These are phyloP conservation scores for Lutjanus argentimaculatus DNA, from an alignment of 2,797 vertebrate species.

Conservation along the genomic window DNA sequence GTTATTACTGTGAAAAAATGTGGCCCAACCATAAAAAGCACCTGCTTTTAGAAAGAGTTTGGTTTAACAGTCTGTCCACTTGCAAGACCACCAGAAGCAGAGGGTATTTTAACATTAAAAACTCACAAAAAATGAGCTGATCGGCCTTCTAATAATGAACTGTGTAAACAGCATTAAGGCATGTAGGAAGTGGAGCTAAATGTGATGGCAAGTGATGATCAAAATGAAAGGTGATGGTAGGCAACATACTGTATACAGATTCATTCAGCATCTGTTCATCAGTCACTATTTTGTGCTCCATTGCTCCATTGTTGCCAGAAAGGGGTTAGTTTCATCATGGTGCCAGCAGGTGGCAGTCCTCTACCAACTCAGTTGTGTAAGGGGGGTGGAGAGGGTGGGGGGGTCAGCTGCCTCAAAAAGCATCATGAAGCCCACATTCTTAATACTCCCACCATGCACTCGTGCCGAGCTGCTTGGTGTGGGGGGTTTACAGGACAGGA, in stretches of 20 bases:
- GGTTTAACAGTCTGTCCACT: too few species aligned
- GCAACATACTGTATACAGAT: not conserved
- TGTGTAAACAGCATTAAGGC: too few species aligned
- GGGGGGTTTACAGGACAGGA: conserved; percentile 59
- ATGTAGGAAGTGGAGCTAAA: too few species aligned
- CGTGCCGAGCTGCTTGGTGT: conserved; percentile 43
- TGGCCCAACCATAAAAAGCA: too few species aligned
- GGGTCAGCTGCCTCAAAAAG: conserved; percentile 30
- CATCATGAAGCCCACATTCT: conserved; percentile 56
- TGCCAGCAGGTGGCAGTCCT: conserved; percentile 81
- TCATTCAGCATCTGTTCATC: not conserved
- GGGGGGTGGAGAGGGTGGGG: not conserved
- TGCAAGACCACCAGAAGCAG: too few species aligned
- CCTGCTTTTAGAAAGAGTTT: too few species aligned
- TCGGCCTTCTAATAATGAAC: too few species aligned
- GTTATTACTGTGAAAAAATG: too few species aligned
- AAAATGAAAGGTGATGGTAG: too few species aligned
- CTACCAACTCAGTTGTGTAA: conserved; percentile 26
- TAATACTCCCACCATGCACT: conserved; percentile 60
- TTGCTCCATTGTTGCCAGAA: not conserved
- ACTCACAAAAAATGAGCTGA: too few species aligned
- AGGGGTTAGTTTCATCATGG: not conserved
- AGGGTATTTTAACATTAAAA: too few species aligned
- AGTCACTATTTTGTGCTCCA: not conserved
- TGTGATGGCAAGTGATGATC: not conserved